Conservation (phyloP, 2,888 invertebrate species). For the Coelinius sp. region DNA sequence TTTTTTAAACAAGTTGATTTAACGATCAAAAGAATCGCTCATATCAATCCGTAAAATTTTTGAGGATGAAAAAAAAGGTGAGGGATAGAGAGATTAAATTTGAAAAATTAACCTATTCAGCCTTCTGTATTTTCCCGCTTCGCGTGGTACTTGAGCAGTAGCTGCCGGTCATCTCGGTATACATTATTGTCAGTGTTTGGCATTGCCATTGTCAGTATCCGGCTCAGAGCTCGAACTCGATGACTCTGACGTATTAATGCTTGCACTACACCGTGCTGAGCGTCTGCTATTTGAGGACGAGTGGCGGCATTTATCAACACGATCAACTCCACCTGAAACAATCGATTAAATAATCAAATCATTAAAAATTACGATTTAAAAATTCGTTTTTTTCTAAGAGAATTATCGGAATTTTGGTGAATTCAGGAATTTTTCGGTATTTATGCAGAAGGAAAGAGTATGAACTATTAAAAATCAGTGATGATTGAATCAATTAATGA, state of each 20-base stretch:
- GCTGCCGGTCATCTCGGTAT: constrained; percentile 64
- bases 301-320: constrained; percentile 68
- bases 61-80: background rate
- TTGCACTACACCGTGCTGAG: constrained; percentile 67
- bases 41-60: background rate
- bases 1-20: constrained; percentile 3
- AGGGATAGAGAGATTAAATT: constrained; percentile 45
- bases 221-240: constrained; percentile 68
- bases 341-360: constrained; percentile 8
- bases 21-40: constrained; percentile 28
- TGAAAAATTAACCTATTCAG: constrained; percentile 68
- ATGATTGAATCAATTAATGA: too few relatives aligned
- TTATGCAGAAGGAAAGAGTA: too few relatives aligned
- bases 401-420: background rate
- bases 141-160: constrained; percentile 69
- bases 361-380: constrained; percentile 21
- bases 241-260: constrained; percentile 67
- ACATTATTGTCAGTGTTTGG: constrained; percentile 43
- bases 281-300: constrained; percentile 61
- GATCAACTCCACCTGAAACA: constrained; percentile 68
- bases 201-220: constrained; percentile 66
- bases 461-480: too few relatives aligned
- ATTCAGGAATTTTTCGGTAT: too few relatives aligned
- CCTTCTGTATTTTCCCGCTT: constrained; percentile 69
- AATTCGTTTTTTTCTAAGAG: background rate